Evolutionary conservation across 2,797 vertebrate species (phyloP).

Genomic region (Pseudochirops corinnae): DNA sequence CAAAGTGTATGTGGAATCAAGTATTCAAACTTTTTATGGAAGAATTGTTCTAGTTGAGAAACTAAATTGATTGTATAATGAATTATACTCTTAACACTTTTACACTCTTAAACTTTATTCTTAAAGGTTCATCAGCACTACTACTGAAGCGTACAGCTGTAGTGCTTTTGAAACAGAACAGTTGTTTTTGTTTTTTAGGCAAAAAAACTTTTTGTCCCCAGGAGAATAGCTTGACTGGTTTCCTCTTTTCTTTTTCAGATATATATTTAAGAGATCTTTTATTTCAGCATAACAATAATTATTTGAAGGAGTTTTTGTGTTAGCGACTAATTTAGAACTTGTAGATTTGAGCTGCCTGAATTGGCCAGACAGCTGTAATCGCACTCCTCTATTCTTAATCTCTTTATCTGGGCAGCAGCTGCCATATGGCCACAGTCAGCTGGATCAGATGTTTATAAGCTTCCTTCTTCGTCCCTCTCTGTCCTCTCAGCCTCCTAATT

Average conservation of each 20-base stretch:
- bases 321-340: conserved; percentile 99
- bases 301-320: conserved; percentile 90
- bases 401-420: conserved; percentile 99
- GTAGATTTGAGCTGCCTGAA: conserved; percentile 99
- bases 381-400: conserved; percentile 99
- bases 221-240: conserved; percentile 85
- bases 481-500: conserved; percentile 96
- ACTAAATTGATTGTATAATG: conserved; percentile 80
- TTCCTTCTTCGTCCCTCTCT: conserved; percentile 97
- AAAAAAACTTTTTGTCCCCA: conserved; percentile 84
- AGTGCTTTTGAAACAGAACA: conserved; percentile 84
- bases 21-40: conserved; percentile 73
- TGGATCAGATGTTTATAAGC: conserved; percentile 99
- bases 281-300: conserved; percentile 86
- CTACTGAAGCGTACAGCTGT: conserved; percentile 84
- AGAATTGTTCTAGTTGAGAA: conserved; percentile 78
- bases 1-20: conserved; percentile 80
- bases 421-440: conserved; percentile 99
- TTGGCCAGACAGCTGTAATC: conserved; percentile 99
- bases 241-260: conserved; percentile 83
- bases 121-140: conserved; percentile 82
- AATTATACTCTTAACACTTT: conserved; percentile 84
- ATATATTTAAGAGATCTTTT: conserved; percentile 85
- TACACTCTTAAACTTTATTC: conserved; percentile 83
- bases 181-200: conserved; percentile 77